Base-by-base conservation (phyloP, 2,888 invertebrate genomes). In the Tetragnatha montana region DNA sequence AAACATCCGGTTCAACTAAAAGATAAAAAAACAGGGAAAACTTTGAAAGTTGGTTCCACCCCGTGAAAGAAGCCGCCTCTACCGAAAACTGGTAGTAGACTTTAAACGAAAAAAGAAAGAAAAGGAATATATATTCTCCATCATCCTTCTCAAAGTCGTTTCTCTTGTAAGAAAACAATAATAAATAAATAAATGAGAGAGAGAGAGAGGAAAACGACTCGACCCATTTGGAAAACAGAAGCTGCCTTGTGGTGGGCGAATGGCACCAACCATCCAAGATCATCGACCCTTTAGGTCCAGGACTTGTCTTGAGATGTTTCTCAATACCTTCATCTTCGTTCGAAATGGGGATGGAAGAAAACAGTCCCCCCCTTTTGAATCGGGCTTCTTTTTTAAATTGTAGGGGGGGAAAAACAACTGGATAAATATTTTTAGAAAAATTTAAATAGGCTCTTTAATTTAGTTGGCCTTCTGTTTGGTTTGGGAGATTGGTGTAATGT, bases 161-260 rank as follows among this genome's bases (percentile, higher is more conserved):
- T 47, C 21, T 71, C 68, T 17, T 49, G 17, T 17, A 19, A 21
- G n/a, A 47, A 47, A 82, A 78, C 6, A 68, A 22, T 6, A 21
- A 84, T 17, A 17, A n/a, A 60, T 10, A 49, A 22, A 6, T 35
- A 49, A 78, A 75, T 21, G 22, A 50, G 70, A 69, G n/a, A 17
- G 69, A 76, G 68, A 49, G 80, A 74, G 75, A 21, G 60, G 21
- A 80, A 79, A 68, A 74, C 12, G 84, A 35, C 80, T 80, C 88
- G 88, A 80, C 88, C 88, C 84, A 84, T 73, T 80, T 84, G 74
- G 60, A 81, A 74, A 84, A 89, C 88, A 89, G 88, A 89, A 89
- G 88, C 88, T 84, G 80, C 80, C 51, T 84, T 80, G 84, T 89
- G 73, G 84, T 80, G 81, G 88, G 84, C 80, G 84, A 87, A 68